These are phyloP conservation scores for Fringilla coelebs DNA, from an alignment of 2,797 vertebrate genomes.

Conservation along the genomic window DNA sequence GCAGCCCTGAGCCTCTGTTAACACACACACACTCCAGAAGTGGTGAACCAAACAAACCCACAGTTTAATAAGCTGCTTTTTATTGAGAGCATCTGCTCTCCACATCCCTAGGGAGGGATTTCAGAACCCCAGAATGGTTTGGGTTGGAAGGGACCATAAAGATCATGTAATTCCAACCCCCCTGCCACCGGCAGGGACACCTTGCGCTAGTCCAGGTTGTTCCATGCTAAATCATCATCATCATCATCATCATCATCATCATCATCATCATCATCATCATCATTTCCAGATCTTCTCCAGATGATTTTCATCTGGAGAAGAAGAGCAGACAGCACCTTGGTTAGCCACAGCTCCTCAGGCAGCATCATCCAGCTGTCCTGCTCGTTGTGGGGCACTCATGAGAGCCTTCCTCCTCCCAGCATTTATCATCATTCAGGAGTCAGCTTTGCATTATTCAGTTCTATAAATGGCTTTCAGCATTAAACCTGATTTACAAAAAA, in stretches of 20 bases:
- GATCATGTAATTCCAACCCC: not conserved
- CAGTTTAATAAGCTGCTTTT: not conserved
- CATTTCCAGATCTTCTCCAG: not conserved
- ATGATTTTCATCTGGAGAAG: not conserved
- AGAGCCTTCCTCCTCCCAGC: not conserved
- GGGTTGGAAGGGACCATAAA: not conserved
- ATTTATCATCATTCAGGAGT: not conserved
- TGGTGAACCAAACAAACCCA: constrained; percentile 38
- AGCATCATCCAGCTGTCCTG: not conserved
- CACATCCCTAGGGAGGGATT: not conserved
- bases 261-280: not conserved
- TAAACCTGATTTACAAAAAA: not conserved
- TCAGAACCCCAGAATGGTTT: not conserved
- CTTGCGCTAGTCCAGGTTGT: not conserved
- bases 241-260: not conserved
- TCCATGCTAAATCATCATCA: not conserved
- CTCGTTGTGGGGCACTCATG: not conserved
- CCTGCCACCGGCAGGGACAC: rapidly evolving
- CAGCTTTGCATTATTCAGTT: not conserved
- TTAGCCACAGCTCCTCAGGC: not conserved
- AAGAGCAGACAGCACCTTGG: not conserved
- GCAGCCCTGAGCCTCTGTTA: constrained; percentile 18
- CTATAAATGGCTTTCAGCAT: not conserved
- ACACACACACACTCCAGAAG: not conserved
- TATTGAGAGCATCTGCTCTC: not conserved